Base-by-base conservation (phyloP, 2,888 invertebrate genomes). In the Meteorus colon region DNA sequence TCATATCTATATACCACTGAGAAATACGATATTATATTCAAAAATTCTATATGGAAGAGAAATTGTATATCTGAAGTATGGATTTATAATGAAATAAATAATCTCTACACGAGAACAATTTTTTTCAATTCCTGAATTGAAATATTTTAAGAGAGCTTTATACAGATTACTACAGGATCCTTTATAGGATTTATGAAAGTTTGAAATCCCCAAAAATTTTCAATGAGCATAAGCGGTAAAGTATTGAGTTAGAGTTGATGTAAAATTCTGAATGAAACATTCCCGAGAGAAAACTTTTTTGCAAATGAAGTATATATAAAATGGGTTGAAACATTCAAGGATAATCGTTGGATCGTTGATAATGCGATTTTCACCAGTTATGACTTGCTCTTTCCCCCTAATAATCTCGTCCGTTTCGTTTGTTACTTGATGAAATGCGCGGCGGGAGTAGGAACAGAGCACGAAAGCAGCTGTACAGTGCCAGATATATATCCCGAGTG, bases 301-400 rank as follows among this genome's bases (percentile, higher is more conserved):
- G 24, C 34, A 60, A 59, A 60, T 55, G 41, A 59, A 60, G 27
- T 19, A 14, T 34, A 24, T n/a, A 24, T 29, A 19, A 37, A 59
- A 24, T 19, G 10, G 48, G 63, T 63, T 72, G 29, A 34, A 34
- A 51, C 68, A 60, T 63, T 73, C 51, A 51, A 29, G 48, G 51
- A 74, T 74, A 74, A 74, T 72, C 63, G 48, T 41, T 63, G 19
- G 72, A 48, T 48, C 51, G 74, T 55, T 63, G 48, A 74, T 79
- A 79, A 78, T 76, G 70, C 77, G 77, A 81, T 81, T 81, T 75
- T 81, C 73, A 79, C 78, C 74, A 79, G 75, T 73, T 80, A 79
- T 62, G 74, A 76, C 65, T 31, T 55, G n/a, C 69, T 29, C 51
- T 19, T 48, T 45, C 14, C 14, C 31, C 62, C 31, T 12, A 62